These are phyloP conservation scores for Malthinus seriepunctatus DNA, from an alignment of 2,888 invertebrate genomes.

Conservation along the genomic window DNA sequence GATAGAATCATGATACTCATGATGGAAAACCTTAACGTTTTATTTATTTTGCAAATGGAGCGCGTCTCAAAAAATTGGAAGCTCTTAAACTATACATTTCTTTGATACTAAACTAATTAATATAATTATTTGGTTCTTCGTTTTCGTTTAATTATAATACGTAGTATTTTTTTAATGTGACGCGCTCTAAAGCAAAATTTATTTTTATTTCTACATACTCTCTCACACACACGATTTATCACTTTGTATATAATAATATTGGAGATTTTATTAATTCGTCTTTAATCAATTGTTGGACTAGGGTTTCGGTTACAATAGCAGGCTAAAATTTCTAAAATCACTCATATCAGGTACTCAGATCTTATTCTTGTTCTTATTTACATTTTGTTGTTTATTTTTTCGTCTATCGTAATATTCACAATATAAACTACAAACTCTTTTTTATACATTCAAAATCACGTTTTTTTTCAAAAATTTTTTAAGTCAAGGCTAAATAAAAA, in stretches of 20 bases:
- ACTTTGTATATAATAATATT: constrained; percentile 30
- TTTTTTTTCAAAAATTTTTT: neutral
- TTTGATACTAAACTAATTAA: constrained; percentile 1
- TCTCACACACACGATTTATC: constrained; percentile 38
- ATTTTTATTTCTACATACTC: constrained; percentile 23
- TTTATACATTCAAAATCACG: neutral
- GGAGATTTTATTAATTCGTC: constrained; percentile 29
- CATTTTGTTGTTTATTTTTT: constrained; percentile 9
- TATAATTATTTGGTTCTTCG: constrained; percentile 4
- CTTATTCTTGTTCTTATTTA: constrained; percentile 27
- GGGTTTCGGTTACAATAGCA: constrained; percentile 39
- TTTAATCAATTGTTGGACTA: constrained; percentile 38
- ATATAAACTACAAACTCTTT: too few relatives aligned
- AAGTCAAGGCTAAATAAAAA: neutral
- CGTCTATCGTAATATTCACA: too few relatives aligned
- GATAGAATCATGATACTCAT: constrained; percentile 45
- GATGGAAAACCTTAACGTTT: constrained; percentile 27
- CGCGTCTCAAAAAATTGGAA: constrained; percentile 23
- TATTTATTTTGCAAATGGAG: constrained; percentile 14
- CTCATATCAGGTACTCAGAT: constrained; percentile 37
- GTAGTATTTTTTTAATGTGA: neutral
- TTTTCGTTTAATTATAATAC: neutral
- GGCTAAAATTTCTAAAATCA: constrained; percentile 36
- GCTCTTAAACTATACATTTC: constrained; percentile 13
- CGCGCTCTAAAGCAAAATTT: neutral